Conservation (phyloP, 2,113 vertebrate species). For the Cephalopholis sonnerati region DNA sequence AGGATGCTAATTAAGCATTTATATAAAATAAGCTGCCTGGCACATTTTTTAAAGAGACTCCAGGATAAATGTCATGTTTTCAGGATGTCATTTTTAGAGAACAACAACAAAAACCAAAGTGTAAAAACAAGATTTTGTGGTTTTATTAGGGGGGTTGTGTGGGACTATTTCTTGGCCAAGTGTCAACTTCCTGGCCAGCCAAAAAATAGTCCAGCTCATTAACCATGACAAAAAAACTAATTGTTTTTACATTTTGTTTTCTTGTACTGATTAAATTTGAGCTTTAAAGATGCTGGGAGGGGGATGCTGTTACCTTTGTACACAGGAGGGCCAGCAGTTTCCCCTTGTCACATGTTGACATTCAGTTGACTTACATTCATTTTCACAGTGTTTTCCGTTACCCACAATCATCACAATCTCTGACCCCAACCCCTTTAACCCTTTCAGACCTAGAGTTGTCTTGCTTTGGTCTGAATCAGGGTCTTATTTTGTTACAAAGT, state of each 20-base stretch:
- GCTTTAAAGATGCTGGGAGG: neutral
- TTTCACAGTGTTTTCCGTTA: neutral
- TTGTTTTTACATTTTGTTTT: neutral
- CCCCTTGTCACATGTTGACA: neutral
- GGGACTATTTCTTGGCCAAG: too few species aligned
- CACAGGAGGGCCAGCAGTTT: neutral
- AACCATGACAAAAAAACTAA: neutral
- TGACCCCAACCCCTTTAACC: too few species aligned
- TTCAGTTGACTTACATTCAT: neutral
- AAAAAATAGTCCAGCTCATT: too few species aligned
- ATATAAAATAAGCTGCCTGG: constrained; percentile 4
- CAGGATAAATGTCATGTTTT: neutral
- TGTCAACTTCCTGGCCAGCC: too few species aligned
- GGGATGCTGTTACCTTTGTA: neutral
- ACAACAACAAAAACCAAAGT: too few species aligned
- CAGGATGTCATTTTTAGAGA: neutral
- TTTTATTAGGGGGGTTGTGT: too few species aligned
- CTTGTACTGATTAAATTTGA: neutral
- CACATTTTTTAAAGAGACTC: neutral
- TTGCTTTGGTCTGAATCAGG: too few species aligned
- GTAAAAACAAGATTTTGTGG: neutral
- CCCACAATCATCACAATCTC: too few species aligned
- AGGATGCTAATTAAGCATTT: neutral
- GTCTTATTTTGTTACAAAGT: too few species aligned
- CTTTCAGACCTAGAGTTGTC: too few species aligned